A percentile compares a stretch with the other conserved stretches of the same genome.
Evolutionary conservation across 2,113 vertebrate genomes (phyloP).

Genomic region (Cyprinodon tularosa): DNA sequence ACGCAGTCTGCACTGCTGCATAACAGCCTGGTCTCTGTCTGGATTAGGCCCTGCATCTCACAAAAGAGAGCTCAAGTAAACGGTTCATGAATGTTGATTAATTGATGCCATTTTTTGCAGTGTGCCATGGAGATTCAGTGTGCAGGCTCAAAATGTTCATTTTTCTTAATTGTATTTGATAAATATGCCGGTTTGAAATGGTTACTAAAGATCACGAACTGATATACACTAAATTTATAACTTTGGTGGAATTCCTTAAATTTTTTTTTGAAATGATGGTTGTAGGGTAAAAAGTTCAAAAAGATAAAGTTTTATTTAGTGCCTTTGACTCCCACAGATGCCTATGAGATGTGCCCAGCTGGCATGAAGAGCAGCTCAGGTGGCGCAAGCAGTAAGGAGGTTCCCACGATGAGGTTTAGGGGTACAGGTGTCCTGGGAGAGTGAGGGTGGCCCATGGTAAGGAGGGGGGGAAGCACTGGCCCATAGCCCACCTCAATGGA

Average conservation of each 20-base stretch:
- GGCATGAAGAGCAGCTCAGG: conserved; percentile 69
- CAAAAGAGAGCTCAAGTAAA: conserved; percentile 83
- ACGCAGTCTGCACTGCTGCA: conserved; percentile 79
- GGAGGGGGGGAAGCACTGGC: conserved; percentile 87
- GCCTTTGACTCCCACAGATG: conserved; percentile 48
- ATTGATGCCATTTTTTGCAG: conserved; percentile 84
- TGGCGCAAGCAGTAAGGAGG: conserved; percentile 61
- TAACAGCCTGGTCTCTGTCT: conserved; percentile 84
- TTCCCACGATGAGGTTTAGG: conserved; percentile 82
- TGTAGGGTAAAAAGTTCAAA: conserved; percentile 42
- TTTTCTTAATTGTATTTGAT: conserved; percentile 11
- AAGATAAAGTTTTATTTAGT: conserved; percentile 49
- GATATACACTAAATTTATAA: conserved; percentile 50
- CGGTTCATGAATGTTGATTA: conserved; percentile 87
- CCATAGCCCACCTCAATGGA: conserved; percentile 93
- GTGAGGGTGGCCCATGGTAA: conserved; percentile 88
- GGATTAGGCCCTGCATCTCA: conserved; percentile 78
- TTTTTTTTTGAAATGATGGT: conserved; percentile 24
- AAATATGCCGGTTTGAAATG: conserved; percentile 48
- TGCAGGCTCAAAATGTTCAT: conserved; percentile 47
- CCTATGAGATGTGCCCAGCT: conserved; percentile 67
- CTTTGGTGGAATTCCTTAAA: conserved; percentile 32
- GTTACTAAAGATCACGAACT: conserved; percentile 15
- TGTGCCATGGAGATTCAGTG: conserved; percentile 80
- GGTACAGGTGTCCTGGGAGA: conserved; percentile 84